Evolutionary conservation across 2,888 invertebrate species (phyloP), one percentile per base, ranked within the genome.

Genomic region (Geophilus truncorum): DNA sequence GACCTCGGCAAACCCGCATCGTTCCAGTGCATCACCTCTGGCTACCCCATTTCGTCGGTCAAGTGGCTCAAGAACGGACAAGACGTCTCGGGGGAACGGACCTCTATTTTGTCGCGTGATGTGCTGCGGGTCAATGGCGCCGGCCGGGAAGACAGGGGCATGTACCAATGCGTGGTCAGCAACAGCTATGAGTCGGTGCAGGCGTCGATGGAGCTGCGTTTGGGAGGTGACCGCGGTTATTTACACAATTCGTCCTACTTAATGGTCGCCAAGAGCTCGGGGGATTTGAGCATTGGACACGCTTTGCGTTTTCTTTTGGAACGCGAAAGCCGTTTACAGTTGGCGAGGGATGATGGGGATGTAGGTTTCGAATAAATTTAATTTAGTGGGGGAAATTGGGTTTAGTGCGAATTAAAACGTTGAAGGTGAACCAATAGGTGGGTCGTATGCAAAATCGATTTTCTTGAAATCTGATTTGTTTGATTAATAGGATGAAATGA

Each of bases 121-220:
- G 78, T 78, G 28, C 78, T 78, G 23, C 78, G 78, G 51, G 45
- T 78, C 78, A 36, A 78, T 51, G 40, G 28, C n/a, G 78, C 78
- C 21, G 40, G 83, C 76, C 82, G 86, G n/a, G 83, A 83, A 21
- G 87, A 87, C 82, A 84, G 85, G 36, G 87, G 87, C 4, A 86
- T 87, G 86, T 87, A 87, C 82, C 87, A 87, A 82, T 87, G 87
- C 80, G 84, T 87, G 30, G 85, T 86, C 7, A 80, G 83, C 23
- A 85, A 86, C 79, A 84, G 83, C 5, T 82, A 84, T 15, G 85
- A 85, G 12, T 84, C 85, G 12, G 85, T 85, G 0, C 86, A 87
- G 80, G 86, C 85, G 0, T 85, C 86, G 0, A 84, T 85, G 5
- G 86, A 86, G 81, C 84, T 87, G n/a, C 82, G 84, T 6, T 84